These are phyloP conservation scores for Oreochromis aureus DNA, from an alignment of 2,113 vertebrate species.

Conservation along the genomic window DNA sequence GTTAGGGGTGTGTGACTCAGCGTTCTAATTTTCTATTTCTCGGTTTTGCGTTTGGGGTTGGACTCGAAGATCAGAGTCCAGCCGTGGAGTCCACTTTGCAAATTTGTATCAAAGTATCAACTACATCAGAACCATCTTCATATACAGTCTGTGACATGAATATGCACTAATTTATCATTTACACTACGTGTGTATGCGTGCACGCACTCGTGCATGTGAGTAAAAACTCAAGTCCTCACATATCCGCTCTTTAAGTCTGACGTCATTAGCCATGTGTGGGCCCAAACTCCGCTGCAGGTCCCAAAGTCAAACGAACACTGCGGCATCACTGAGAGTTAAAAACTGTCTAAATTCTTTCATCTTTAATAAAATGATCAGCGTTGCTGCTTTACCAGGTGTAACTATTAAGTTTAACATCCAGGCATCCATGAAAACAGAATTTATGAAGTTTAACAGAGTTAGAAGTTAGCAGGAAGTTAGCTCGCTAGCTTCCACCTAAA, in stretches of 20 bases:
- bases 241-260: background rate
- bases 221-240: background rate
- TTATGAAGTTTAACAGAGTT: rapidly evolving
- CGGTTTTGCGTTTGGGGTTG: background rate
- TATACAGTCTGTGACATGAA: background rate
- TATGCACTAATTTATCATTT: background rate
- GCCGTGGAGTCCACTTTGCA: background rate
- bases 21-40: background rate
- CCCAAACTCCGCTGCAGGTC: rapidly evolving
- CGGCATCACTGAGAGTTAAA: rapidly evolving
- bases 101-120: background rate
- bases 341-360: background rate
- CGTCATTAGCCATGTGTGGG: background rate
- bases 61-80: background rate
- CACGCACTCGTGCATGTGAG: rapidly evolving
- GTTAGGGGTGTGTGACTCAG: background rate
- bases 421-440: background rate
- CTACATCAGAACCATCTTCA: background rate
- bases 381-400: background rate
- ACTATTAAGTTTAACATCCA: background rate
- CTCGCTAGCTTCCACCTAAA: rapidly evolving
- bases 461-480: background rate
- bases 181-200: background rate
- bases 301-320: rapidly evolving
- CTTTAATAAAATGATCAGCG: background rate